phyloP scores from a whole-genome alignment of 2,888 invertebrate genomes.

The Ormyrus rosae region DNA sequence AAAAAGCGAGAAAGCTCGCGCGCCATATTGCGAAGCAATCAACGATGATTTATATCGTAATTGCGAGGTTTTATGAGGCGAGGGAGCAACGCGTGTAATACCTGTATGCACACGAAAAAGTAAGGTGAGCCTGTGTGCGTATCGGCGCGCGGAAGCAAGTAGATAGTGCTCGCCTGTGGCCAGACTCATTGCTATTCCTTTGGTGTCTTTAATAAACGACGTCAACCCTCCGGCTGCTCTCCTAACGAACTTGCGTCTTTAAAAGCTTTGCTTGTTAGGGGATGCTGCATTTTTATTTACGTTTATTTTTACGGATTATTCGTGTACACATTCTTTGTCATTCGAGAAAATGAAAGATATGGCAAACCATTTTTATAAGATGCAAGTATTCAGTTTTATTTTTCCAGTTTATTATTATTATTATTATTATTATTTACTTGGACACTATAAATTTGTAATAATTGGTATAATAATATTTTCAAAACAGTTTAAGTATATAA shows the following conservation, averaged over 20 bases:
- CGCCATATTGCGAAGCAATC: constrained; percentile 46
- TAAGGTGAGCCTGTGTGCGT: not conserved
- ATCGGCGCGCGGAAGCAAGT: not conserved
- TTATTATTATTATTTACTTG: too few species aligned
- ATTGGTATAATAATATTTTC: too few species aligned
- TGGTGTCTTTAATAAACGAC: constrained; percentile 42
- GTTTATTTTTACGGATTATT: too few species aligned
- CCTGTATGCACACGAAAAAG: not conserved
- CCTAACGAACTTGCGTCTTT: not conserved
- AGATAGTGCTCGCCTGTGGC: not conserved
- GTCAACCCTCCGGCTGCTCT: not conserved
- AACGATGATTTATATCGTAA: constrained; percentile 47
- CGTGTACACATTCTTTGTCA: too few species aligned
- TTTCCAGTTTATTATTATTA: too few species aligned
- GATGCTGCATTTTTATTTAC: not conserved
- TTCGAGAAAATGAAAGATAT: too few species aligned
- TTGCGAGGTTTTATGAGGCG: constrained; percentile 46
- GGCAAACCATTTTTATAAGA: too few species aligned
- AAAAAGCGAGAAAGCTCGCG: constrained; percentile 1
- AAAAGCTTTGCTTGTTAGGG: not conserved
- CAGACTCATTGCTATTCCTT: constrained; percentile 36
- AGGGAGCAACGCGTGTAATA: constrained; percentile 13
- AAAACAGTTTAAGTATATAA: too few species aligned
- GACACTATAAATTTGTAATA: too few species aligned
- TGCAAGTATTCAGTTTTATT: too few species aligned